Conservation (phyloP, 1,140 invertebrate species). For the Pogonomyrmex barbatus region DNA sequence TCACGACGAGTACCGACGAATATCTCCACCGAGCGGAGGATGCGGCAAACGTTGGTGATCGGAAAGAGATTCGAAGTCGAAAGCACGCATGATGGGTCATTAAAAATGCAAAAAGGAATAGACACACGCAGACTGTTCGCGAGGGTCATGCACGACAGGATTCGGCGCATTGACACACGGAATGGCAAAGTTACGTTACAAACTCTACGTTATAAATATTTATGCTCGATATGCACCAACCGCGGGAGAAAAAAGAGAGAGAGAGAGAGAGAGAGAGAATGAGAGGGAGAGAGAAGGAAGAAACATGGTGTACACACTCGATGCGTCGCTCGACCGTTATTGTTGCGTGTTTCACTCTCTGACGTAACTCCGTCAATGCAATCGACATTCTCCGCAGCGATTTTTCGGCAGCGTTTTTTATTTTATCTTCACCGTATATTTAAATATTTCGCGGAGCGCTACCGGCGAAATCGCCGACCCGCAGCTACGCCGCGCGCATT, state of each 20-base stretch:
- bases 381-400: conserved; percentile 24
- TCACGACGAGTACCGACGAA: not conserved
- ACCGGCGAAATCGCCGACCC: not conserved
- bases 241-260: not conserved
- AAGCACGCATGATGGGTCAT: conserved; percentile 61
- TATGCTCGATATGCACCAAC: conserved; percentile 31
- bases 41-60: not conserved
- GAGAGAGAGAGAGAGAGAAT: not conserved
- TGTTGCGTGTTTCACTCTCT: conserved; percentile 5
- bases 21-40: not conserved
- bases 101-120: conserved; percentile 67
- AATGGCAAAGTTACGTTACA: conserved; percentile 67
- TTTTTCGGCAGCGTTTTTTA: conserved; percentile 53
- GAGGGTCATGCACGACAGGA: conserved; percentile 59
- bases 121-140: conserved; percentile 48
- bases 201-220: conserved; percentile 71
- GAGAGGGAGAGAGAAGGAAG: not conserved
- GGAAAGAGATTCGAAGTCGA: conserved; percentile 11
- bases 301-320: not conserved
- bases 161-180: conserved; percentile 48
- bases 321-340: conserved; percentile 41
- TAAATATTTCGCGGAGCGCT: conserved; percentile 15
- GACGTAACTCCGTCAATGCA: not conserved
- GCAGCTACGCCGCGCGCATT: not conserved
- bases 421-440: conserved; percentile 34